These are phyloP conservation scores for Porites australiensis DNA, from an alignment of 64 coral and sea anemone genomes.

Conservation along the genomic window DNA sequence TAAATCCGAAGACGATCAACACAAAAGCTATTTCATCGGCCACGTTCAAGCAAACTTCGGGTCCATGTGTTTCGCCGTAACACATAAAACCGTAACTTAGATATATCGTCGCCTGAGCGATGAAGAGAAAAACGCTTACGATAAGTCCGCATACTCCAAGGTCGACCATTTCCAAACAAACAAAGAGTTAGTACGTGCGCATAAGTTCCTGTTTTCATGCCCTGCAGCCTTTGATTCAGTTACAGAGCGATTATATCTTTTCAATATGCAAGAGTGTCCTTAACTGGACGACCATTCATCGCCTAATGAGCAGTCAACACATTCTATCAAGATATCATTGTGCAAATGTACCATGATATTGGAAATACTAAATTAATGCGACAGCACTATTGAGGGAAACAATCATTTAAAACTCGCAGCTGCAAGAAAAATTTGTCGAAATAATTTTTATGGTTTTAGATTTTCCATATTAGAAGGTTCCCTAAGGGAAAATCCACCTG, in stretches of 20 bases:
- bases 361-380: conserved; percentile 24
- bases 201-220: neutral
- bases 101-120: neutral
- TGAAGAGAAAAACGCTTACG: neutral
- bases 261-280: neutral
- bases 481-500: neutral
- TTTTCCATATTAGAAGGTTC: neutral
- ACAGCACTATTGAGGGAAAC: neutral
- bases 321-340: conserved; percentile 26
- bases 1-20: neutral
- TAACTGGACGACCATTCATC: neutral
- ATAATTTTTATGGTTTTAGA: neutral
- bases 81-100: neutral
- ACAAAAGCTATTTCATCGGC: neutral
- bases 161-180: conserved; percentile 22
- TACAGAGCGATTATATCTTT: neutral
- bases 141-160: conserved; percentile 7
- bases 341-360: conserved; percentile 5
- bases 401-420: neutral
- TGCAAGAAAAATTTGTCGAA: neutral
- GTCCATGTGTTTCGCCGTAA: neutral
- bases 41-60: conserved; percentile 2
- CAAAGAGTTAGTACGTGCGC: conserved; percentile 13
- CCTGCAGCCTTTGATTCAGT: neutral
- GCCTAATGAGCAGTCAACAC: neutral